Evolutionary conservation across 2,113 vertebrate genomes (phyloP), one percentile per base, ranked within the genome.

Genomic region (Nesospiza acunhae): DNA sequence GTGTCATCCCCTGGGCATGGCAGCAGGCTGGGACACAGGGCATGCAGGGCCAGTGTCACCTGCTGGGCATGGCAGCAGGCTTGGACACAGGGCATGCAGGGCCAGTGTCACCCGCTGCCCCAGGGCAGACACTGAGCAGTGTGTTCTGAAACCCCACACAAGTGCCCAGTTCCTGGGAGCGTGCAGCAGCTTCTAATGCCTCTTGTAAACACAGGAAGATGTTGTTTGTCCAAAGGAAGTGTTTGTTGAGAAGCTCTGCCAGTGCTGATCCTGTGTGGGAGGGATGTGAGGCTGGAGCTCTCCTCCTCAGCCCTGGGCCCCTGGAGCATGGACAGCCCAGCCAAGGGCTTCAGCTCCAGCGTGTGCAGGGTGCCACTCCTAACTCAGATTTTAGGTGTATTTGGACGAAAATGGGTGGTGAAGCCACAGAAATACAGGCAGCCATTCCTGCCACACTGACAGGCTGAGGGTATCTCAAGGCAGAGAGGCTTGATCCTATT

Each of bases 311-410:
- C 60, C 5, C 1, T 26, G 6, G 15, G 31, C 60, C 5, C 1
- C 23, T 6, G 15, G 22, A 52, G 59, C 68, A 64, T 35, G 18
- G 28, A 27, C 37, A 59, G 58, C 24, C 44, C 44, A 6, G 2
- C 5, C 1, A 1, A 33, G 26, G 28, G 28, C 31, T 41, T 63
- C 10, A 56, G 37, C 18, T 16, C 6, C 13, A 30, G 33, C 16
- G 24, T 11, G 26, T 12, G 1, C 5, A 5, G 41, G 55, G 18
- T 20, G 7, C 15, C 16, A 3, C 37, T 83, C 7, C 6, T 53
- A 5, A 13, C 20, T 46, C 18, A 3, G 12, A 5, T 35, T 49
- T 52, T 9, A 21, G 2, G 3, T 9, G 21, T 52, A 1, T 55
- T 50, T 58, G 23, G 11, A 72, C n/a, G 39, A 30, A 68, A 46